Evolutionary conservation across 2,888 invertebrate species (phyloP).

Genomic region (Scaptomyza reducta): DNA sequence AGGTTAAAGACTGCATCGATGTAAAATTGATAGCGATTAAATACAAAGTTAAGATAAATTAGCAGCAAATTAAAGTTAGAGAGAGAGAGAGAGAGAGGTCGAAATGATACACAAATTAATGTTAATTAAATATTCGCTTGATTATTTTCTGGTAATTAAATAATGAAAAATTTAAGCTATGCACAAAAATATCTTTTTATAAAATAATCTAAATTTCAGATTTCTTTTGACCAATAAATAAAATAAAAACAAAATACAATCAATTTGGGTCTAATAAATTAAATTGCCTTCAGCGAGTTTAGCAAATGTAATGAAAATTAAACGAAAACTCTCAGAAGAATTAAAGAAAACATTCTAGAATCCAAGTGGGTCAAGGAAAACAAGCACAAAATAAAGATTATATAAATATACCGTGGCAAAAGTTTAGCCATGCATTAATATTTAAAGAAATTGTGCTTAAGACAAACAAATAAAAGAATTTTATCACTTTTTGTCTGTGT

Average conservation of each 20-base stretch:
- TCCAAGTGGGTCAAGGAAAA: neutral
- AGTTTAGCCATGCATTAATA: neutral
- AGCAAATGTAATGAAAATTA: neutral
- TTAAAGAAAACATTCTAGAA: neutral
- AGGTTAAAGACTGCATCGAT: constrained; percentile 29
- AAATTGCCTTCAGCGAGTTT: neutral
- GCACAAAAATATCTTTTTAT: too few species aligned
- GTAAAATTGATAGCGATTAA: neutral
- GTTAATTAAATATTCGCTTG: neutral
- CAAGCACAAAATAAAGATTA: neutral
- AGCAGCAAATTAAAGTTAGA: neutral
- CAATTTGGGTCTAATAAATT: neutral
- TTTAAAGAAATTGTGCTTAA: neutral
- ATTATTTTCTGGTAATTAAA: neutral
- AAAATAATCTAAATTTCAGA: too few species aligned
- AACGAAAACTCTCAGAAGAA: neutral
- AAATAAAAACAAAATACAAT: neutral
- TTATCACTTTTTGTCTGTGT: neutral
- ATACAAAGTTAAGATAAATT: constrained; percentile 21
- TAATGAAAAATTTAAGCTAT: too few species aligned
- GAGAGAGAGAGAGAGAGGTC: too few species aligned
- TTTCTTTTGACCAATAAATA: neutral
- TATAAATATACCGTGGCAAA: neutral
- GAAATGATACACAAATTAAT: too few species aligned
- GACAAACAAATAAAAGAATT: neutral